Percentiles rank a stretch among this genome's conserved stretches.
Evolutionary conservation across 1,140 invertebrate genomes (phyloP).

Genomic region (Grapholita molesta): DNA sequence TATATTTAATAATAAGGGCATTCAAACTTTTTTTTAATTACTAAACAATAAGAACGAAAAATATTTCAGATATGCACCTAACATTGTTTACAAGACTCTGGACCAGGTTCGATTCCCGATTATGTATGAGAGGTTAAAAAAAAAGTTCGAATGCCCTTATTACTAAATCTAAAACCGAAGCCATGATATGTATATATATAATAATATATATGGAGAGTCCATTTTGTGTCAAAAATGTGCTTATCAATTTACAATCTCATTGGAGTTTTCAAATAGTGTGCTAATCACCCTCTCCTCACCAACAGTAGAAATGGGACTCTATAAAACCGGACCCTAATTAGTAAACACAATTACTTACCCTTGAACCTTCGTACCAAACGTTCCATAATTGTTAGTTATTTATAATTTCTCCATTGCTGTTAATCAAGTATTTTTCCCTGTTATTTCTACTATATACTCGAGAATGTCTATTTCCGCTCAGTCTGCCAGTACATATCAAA

Average conservation of each 20-base stretch:
- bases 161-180: no score
- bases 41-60: no score
- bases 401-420: no score
- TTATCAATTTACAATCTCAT: neutral
- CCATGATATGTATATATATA: neutral
- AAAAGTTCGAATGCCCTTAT: no score
- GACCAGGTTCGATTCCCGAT: no score
- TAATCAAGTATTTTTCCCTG: neutral
- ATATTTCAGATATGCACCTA: no score
- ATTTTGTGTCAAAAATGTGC: neutral
- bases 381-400: neutral
- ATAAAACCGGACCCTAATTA: slow-evolving; percentile 37
- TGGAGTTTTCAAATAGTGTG: neutral
- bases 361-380: slow-evolving; percentile 34
- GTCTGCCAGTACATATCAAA: neutral
- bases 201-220: neutral
- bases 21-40: no score
- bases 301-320: slow-evolving; percentile 12
- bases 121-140: no score
- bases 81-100: no score
- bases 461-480: neutral
- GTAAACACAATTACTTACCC: slow-evolving; percentile 34
- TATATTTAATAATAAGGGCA: no score
- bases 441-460: neutral
- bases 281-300: neutral